Evolutionary conservation across 1,140 invertebrate species (phyloP), one percentile per base, ranked within the genome.

Genomic region (Oedothorax gibbosus): DNA sequence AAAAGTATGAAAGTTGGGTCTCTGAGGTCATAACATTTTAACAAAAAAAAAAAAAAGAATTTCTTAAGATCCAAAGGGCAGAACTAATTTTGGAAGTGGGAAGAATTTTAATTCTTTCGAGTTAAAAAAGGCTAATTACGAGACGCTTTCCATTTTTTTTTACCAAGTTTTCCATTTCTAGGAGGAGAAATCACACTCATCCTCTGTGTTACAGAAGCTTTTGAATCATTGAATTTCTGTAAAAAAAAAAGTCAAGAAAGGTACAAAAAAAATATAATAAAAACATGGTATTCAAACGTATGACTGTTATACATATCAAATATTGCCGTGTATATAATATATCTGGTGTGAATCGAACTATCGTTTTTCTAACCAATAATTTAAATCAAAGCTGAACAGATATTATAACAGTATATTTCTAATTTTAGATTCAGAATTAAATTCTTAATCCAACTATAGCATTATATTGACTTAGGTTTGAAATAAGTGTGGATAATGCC

Each of bases 121-220:
- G 5, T 35, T 35, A 35, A 35, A 35, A 35, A 35, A 35, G 35
- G 35, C 35, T 35, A 35, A 35, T 35, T 35, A 35, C 35, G 35
- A 35, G 35, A 35, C 5, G 35, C 35, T 35, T 1, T 35, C 10
- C 54, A 21, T 9, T 57, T 11, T 21, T n/a, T 18, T 21, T 53
- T 79, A 81, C 78, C 78, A 49, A 81, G 50, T 62, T 81, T 81
- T 71, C 78, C 78, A 81, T 81, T 71, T 15, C 12, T 18, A 15
- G 78, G 78, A 57, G 78, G 78, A 0, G 65, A 56, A 35, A 81
- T 71, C 6, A 81, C 78, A 60, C 21, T 57, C 56, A 81, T 71
- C 71, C 78, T 71, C 50, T 81, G 20, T 11, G 54, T 14, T 20
- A 54, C 56, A 68, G 62, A 51, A 9, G 49, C 53, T 20, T 66